These are phyloP conservation scores for Brachionus rubens DNA, from an alignment of 1,140 invertebrate species.

Conservation along the genomic window DNA sequence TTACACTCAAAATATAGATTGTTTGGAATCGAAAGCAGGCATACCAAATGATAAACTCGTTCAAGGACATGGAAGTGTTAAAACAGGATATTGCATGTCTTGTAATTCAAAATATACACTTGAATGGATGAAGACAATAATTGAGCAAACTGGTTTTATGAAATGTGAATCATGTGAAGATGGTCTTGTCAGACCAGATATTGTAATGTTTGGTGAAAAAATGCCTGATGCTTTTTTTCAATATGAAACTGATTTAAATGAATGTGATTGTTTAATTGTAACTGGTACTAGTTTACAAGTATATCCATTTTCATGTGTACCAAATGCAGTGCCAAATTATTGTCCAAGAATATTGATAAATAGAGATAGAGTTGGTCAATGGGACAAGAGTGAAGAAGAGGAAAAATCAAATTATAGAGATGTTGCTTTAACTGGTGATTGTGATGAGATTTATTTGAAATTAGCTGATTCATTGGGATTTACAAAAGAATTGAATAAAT, in stretches of 20 bases:
- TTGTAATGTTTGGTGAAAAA: not conserved
- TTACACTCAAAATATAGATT: slow-evolving; percentile 80
- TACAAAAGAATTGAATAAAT: no score
- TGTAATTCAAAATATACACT: slow-evolving; percentile 69
- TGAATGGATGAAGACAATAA: not conserved
- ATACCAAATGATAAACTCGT: slow-evolving; percentile 78
- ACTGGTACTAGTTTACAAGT: not conserved
- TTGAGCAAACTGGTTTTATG: not conserved
- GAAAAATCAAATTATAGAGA: no score
- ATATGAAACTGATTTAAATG: not conserved
- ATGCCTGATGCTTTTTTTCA: not conserved
- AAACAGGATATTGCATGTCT: slow-evolving; percentile 77
- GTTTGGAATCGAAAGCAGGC: slow-evolving; percentile 78
- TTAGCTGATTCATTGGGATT: no score
- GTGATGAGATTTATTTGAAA: no score
- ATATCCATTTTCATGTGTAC: not conserved
- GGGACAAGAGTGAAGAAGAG: no score
- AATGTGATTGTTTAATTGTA: slow-evolving; percentile 8
- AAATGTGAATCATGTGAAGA: not conserved
- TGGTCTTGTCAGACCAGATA: not conserved
- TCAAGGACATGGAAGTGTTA: slow-evolving; percentile 88
- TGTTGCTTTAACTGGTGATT: no score
- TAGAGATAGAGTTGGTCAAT: no score
- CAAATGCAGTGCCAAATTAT: no score
- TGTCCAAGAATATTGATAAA: no score